Evolutionary conservation across 2,797 vertebrate genomes (phyloP).

Genomic region (Molossus molossus): DNA sequence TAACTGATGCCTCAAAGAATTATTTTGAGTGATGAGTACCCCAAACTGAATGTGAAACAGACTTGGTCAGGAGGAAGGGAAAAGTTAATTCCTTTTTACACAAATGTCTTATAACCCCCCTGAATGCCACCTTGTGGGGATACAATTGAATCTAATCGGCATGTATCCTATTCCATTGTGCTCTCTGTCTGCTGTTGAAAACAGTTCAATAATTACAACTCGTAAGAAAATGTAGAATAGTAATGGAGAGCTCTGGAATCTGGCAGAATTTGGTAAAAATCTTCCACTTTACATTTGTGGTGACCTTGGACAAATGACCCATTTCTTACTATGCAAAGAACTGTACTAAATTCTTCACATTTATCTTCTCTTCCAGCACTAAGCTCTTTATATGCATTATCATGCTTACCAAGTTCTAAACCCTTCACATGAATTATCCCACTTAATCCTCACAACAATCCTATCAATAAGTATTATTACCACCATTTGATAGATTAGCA

Average conservation of each 20-base stretch:
- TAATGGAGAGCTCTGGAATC: conserved; percentile 13
- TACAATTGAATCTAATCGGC: conserved; percentile 11
- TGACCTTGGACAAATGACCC: neutral
- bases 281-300: neutral
- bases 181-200: neutral
- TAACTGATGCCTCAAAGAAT: conserved; percentile 73
- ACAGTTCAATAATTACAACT: neutral
- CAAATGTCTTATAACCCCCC: conserved; percentile 14
- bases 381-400: neutral
- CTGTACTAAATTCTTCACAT: neutral
- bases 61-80: neutral
- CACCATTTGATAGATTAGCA: conserved; percentile 63
- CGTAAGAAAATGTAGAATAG: neutral
- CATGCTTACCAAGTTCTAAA: conserved; percentile 1
- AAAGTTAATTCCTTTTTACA: conserved; percentile 25
- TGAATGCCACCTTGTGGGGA: neutral
- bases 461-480: conserved; percentile 58
- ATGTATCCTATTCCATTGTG: neutral
- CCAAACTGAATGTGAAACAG: conserved; percentile 59
- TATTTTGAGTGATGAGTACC: conserved; percentile 76
- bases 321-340: neutral
- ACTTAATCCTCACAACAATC: conserved; percentile 63
- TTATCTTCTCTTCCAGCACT: conserved; percentile 44
- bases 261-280: conserved; percentile 53
- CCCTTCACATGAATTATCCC: neutral